Evolutionary conservation across 2,888 invertebrate genomes (phyloP).

Genomic region (Papilio demoleus): DNA sequence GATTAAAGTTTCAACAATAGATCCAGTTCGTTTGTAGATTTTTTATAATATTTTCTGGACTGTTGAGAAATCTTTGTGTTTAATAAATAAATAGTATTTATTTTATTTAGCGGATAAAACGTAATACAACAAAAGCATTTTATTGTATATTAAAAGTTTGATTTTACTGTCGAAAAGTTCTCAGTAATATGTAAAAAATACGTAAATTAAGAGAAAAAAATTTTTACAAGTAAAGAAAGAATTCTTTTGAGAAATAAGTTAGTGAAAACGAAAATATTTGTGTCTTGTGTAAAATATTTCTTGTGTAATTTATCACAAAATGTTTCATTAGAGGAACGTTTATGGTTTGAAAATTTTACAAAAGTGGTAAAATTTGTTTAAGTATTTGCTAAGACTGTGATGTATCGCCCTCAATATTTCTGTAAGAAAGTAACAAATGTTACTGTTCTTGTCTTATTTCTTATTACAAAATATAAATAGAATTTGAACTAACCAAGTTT

Average conservation of each 20-base stretch:
- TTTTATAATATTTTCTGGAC: not conserved
- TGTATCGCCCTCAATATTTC: slow-evolving; percentile 29
- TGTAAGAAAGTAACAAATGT: slow-evolving; percentile 31
- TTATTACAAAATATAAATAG: not conserved
- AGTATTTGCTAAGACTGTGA: slow-evolving; percentile 15
- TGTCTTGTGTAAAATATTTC: not conserved
- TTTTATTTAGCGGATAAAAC: too few species aligned
- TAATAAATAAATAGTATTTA: not conserved
- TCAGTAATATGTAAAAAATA: too few species aligned
- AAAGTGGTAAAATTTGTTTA: slow-evolving; percentile 13
- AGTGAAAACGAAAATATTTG: not conserved
- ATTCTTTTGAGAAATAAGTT: slow-evolving; percentile 11
- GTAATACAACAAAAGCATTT: too few species aligned
- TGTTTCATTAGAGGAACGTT: slow-evolving; percentile 13
- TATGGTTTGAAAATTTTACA: slow-evolving; percentile 23
- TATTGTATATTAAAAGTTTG: too few species aligned
- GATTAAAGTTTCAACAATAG: slow-evolving; percentile 17
- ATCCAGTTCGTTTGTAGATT: not conserved
- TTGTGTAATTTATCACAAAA: slow-evolving; percentile 13
- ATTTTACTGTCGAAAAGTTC: too few species aligned
- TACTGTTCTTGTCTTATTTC: slow-evolving; percentile 14
- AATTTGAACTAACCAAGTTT: not conserved
- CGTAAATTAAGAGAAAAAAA: too few species aligned
- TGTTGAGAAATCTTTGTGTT: not conserved
- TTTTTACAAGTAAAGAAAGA: not conserved